Evolutionary conservation across 1,140 invertebrate genomes (phyloP).

Genomic region (Luehdorfia chinensis): DNA sequence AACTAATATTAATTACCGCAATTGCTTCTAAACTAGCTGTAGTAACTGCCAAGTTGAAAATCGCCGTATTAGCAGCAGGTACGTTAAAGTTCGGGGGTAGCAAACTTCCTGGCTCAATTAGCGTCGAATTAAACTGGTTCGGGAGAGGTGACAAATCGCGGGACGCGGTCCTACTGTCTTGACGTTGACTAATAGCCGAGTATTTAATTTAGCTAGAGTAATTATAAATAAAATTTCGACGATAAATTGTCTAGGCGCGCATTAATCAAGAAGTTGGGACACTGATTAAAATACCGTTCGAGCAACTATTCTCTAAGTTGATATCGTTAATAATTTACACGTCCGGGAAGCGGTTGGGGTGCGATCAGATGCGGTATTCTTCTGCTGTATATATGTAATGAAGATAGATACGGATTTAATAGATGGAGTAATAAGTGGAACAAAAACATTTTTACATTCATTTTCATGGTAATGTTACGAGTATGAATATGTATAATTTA

Average conservation of each 20-base stretch:
- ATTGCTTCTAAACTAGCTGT: conserved; percentile 29
- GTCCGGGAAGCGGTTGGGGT: conserved; percentile 32
- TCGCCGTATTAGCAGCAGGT: conserved; percentile 52
- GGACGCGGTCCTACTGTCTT: conserved; percentile 52
- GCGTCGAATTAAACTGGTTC: conserved; percentile 64
- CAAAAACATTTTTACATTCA: too few species aligned
- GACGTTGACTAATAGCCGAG: conserved; percentile 69
- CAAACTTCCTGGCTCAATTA: conserved; percentile 67
- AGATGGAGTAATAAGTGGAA: neutral
- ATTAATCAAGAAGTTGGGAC: conserved; percentile 79
- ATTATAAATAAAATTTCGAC: conserved; percentile 76
- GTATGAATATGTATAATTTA: too few species aligned
- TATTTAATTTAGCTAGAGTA: conserved; percentile 71
- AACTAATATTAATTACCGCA: conserved; percentile 48
- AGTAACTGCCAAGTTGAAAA: conserved; percentile 47
- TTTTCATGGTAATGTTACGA: too few species aligned
- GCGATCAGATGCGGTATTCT: conserved; percentile 44
- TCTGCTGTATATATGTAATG: conserved; percentile 4
- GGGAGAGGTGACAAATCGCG: conserved; percentile 68
- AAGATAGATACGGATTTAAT: conserved; percentile 11
- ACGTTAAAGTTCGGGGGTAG: conserved; percentile 31
- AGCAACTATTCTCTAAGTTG: conserved; percentile 71
- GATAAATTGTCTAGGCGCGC: conserved; percentile 68
- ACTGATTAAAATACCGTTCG: conserved; percentile 78
- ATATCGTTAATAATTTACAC: conserved; percentile 73